Base-by-base conservation (phyloP, 2,113 vertebrate genomes). In the Barnardius zonarius region DNA sequence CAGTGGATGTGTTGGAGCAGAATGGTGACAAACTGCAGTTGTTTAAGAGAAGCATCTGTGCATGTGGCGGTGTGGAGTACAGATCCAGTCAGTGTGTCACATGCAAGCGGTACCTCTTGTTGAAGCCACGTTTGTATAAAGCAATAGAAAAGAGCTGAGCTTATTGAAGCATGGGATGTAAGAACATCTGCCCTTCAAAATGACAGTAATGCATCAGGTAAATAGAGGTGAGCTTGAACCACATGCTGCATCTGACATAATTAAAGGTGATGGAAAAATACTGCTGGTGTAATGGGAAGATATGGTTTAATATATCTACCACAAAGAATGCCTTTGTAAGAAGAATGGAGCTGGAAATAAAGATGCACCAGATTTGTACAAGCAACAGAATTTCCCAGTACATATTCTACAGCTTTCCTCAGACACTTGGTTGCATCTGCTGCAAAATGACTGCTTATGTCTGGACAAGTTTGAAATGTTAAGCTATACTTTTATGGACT, bases 151-250 rank as follows among this genome's bases (percentile, higher is more conserved):
- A 88, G 68, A 92, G 33, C 62, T 39, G 61, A 94, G 66, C 54
- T 82, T 82, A 90, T 94, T 95, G 90, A 92, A 88, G 92, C 92
- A 91, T 87, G 70, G 80, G 41, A 63, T 86, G 93, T 92, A 92
- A 92, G 92, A 96, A 86, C 86, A 95, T 91, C 92, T 96, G 95
- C 95, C 95, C 90, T 95, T 96, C 93, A 96, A 96, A 96, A 96
- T 49, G 62, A 84, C 88, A 90, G 86, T 82, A 94, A 97, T 97
- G 95, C 90, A 93, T 96, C 93, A 94, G 95, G 88, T 91, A 96
- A 96, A 97, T 95, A 83, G 93, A 95, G 88, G 93, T 79, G 74
- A 95, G 83, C 57, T 94, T 86, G 74, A 92, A 74, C 88, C 25
- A 37, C 83, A 30, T 76, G 69, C 69, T 93, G 66, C 62, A 86